Evolutionary conservation across 2,888 invertebrate species (phyloP), one percentile per base, ranked within the genome.

Genomic region (Leptarthrus brevirostris): DNA sequence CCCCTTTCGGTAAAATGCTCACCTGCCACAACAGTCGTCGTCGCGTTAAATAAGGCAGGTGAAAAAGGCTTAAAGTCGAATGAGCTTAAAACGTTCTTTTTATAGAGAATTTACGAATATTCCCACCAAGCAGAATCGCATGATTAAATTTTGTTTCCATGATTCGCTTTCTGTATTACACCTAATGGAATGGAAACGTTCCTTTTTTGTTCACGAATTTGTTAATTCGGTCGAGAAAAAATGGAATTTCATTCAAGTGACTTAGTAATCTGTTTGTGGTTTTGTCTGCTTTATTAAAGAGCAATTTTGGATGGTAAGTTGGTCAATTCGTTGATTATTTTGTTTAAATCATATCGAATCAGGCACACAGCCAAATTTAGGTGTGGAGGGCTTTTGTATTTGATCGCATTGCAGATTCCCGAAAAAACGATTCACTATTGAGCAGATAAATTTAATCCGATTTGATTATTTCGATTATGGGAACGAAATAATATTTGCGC

Each of bases 181-280:
- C 6, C 53, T 20, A 70, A 70, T 70, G 49, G 70, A 49, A 70
- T 52, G 70, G 70, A 70, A 70, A 70, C 10, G 34, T 70, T 53
- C 34, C 53, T 36, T 70, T 69, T 70, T 53, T 70, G 70, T 70
- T 70, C 52, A 30, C 70, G 34, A 49, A 66, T 26, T 70, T 70
- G 70, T 70, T 70, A 70, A 70, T 70, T 70, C 70, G 70, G 18
- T 70, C 52, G 70, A 70, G 30, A n/a, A 70, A 70, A 70, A 70
- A 70, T 52, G 70, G 36, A 30, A 70, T 52, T 70, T 52, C 34
- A 22, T 70, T 52, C 70, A 70, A 70, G 44, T 70, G 70, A 70
- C 30, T 70, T 70, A 26, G 49, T 36, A 70, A 70, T 70, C 6
- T 70, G 53, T 52, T 49, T 14, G 36, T 16, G 26, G 16, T 26